Percentiles rank a stretch among this genome's conserved stretches.
Evolutionary conservation across 2,888 invertebrate species (phyloP).

Genomic region (Aplocera efformata): DNA sequence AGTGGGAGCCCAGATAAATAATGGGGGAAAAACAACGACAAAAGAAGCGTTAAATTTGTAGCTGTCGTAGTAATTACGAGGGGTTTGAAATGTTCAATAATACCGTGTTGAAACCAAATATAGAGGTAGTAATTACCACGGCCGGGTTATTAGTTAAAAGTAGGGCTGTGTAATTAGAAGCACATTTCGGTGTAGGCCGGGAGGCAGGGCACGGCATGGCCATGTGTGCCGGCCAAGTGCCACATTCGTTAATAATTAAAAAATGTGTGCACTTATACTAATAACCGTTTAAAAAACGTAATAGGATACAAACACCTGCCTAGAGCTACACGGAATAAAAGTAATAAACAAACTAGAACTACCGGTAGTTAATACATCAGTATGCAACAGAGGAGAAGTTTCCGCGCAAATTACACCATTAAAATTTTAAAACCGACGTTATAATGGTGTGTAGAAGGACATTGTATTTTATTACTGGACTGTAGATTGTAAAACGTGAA

Average conservation of each 20-base stretch:
- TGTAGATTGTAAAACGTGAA: slow-evolving; percentile 52
- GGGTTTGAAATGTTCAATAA: slow-evolving; percentile 18
- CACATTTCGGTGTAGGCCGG: slow-evolving; percentile 50
- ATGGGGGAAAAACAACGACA: slow-evolving; percentile 5
- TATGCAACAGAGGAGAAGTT: slow-evolving; percentile 3
- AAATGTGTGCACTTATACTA: slow-evolving; percentile 45
- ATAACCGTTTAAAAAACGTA: slow-evolving; percentile 38
- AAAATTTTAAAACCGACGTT: slow-evolving; percentile 61
- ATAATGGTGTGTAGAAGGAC: slow-evolving; percentile 49
- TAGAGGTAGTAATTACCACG: slow-evolving; percentile 52
- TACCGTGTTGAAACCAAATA: slow-evolving; percentile 44
- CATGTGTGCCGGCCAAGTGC: slow-evolving; percentile 41
- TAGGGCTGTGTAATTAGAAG: slow-evolving; percentile 64
- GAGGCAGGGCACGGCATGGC: slow-evolving; percentile 30
- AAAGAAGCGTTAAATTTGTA: slow-evolving; percentile 1
- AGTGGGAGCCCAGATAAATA: slow-evolving; percentile 35
- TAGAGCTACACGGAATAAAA: slow-evolving; percentile 34
- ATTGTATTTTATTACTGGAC: slow-evolving; percentile 50
- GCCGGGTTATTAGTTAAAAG: slow-evolving; percentile 59
- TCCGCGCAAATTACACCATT: slow-evolving; percentile 53
- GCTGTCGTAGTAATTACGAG: slow-evolving; percentile 12
- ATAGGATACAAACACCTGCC: slow-evolving; percentile 42
- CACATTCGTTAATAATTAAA: slow-evolving; percentile 57
- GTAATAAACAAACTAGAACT: slow-evolving; percentile 17
- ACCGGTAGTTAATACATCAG: slow-evolving; percentile 1